Base-by-base conservation (phyloP, 2,888 invertebrate species). In the Pristionchus maxplancki region DNA sequence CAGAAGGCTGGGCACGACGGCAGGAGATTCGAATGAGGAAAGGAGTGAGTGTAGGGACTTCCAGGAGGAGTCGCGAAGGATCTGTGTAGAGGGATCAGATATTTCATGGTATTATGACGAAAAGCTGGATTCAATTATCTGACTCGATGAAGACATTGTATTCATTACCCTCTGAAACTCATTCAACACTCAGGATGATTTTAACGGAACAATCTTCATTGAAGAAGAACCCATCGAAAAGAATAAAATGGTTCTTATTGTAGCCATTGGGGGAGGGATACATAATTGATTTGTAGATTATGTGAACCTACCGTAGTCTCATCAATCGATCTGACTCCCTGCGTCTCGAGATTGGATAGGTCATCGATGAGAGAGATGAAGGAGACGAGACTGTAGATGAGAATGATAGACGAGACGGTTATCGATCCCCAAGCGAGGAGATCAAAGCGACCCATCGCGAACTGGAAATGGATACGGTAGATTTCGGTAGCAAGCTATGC, bases 381-480 rank as follows among this genome's bases (percentile, higher is more conserved):
- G 5, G 40, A 37, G 8, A 71, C 2, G 24, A 87, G 44, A 44
- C 44, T 48, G 85, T 13, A 1, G 0, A 85, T 0, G 28, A 85
- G 85, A 17, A 85, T 40, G 44, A 13, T 6, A 17, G 64, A 31
- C 6, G 62, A 85, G 24, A 85, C 0, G 6, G 40, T 28, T 48
- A 85, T 58, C 53, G 53, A 83, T 83, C 82, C 82, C 82, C 82
- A 83, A 17, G 82, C 50, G 11, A 83, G 20, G 24, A 83, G 31
- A 13, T 53, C 31, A 53, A 78, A 78, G 20, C n/a, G 31, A 15
- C 67, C 34, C 67, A 67, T 67, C 24, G n/a, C n/a, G 24, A 58
- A 58, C 58, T 58, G 53, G 28, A n/a, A 53, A 34, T 9, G 82
- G 24, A 0, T 28, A 78, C 48, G 24, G 58, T 58, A 58, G 44